phyloP scores from a whole-genome alignment of 2,888 invertebrate genomes.

The Lasius fuliginosus region DNA sequence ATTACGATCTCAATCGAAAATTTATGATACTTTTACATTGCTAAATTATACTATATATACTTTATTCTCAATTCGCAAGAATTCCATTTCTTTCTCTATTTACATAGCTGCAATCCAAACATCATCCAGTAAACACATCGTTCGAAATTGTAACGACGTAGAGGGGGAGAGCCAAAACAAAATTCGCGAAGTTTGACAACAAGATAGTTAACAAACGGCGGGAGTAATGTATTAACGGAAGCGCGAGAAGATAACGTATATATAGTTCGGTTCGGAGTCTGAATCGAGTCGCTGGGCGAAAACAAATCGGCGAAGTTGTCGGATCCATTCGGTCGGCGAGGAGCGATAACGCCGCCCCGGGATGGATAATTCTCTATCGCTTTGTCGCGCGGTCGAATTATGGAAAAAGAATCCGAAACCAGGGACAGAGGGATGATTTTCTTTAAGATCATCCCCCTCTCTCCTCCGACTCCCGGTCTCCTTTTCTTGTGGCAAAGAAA shows the following conservation, averaged over 20 bases:
- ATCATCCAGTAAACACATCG: conserved; percentile 6
- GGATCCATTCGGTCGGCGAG: conserved; percentile 31
- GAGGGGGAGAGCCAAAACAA: conserved; percentile 34
- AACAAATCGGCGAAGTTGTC: conserved; percentile 43
- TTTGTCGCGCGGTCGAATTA: conserved; percentile 6
- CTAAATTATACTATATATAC: neutral
- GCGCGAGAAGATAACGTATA: conserved; percentile 39
- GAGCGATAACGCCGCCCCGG: conserved; percentile 30
- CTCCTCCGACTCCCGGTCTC: neutral
- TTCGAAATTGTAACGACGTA: conserved; percentile 37
- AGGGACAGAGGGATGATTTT: neutral
- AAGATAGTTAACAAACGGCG: conserved; percentile 48
- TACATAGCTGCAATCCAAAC: conserved; percentile 37
- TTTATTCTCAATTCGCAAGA: neutral
- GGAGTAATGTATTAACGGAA: conserved; percentile 43
- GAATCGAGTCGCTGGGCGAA: conserved; percentile 43
- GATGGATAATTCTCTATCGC: conserved; percentile 23
- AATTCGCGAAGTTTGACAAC: conserved; percentile 23
- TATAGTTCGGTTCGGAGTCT: conserved; percentile 11
- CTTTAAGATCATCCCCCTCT: neutral
- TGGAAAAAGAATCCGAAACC: neutral
- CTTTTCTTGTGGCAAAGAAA: conserved; percentile 13
- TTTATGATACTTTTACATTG: neutral
- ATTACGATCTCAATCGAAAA: neutral
- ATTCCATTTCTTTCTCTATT: neutral